Conservation (phyloP, 2,888 invertebrate species). For the Megalurothrips usitatus region DNA sequence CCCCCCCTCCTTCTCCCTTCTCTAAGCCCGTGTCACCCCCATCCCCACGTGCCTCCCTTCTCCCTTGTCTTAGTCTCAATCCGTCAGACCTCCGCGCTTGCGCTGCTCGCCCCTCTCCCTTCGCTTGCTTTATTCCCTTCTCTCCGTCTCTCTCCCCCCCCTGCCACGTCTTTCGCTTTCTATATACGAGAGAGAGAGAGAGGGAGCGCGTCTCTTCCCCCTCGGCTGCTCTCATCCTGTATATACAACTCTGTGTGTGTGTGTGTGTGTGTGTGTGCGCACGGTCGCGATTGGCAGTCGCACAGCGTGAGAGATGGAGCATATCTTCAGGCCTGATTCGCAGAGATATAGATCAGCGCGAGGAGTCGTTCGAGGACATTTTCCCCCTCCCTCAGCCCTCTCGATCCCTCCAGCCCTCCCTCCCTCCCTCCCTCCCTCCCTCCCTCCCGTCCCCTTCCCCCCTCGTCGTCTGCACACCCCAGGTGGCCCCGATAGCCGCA, state of each 20-base stretch:
- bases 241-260: not conserved
- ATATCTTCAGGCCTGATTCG: constrained; percentile 17
- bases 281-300: not conserved
- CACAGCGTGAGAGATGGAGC: not conserved
- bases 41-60: not conserved
- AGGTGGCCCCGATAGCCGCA: not conserved
- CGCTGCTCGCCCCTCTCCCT: not conserved
- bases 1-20: not conserved
- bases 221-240: not conserved
- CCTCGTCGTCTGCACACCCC: not conserved
- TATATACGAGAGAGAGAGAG: not conserved
- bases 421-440: not conserved
- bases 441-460: not conserved
- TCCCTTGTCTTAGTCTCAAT: constrained; percentile 1
- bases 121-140: not conserved
- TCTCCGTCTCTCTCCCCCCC: not conserved
- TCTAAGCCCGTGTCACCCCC: not conserved
- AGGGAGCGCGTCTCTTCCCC: not conserved
- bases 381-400: not conserved
- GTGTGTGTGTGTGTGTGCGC: not conserved
- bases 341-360: not conserved
- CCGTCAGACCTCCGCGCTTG: not conserved
- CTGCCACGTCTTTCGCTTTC: not conserved
- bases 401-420: not conserved
- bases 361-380: not conserved